phyloP scores from a whole-genome alignment of 2,797 vertebrate genomes.

The Acanthopagrus latus region DNA sequence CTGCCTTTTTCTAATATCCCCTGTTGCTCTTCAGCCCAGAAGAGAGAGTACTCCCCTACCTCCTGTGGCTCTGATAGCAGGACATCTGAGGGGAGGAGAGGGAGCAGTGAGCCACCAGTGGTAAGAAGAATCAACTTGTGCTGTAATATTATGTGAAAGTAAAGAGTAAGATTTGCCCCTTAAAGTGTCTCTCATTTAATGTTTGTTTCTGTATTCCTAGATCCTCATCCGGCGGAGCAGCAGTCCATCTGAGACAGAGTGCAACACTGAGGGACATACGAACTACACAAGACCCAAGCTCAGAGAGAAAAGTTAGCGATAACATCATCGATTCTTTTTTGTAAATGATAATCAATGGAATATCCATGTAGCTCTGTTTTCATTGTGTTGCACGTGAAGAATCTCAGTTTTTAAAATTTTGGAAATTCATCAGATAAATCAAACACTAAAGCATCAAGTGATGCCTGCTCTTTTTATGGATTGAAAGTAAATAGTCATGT shows the following conservation, averaged over 20 bases:
- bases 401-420: background rate
- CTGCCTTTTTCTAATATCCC: background rate
- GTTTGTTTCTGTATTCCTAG: constrained; percentile 68
- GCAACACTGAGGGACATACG: constrained; percentile 82
- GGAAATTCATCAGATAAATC: background rate
- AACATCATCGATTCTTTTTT: background rate
- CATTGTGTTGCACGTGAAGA: background rate
- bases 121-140: constrained; percentile 82
- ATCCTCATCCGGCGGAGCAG: constrained; percentile 88
- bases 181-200: background rate
- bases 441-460: constrained; percentile 1
- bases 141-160: background rate
- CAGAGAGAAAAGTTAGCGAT: constrained; percentile 90
- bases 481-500: background rate
- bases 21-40: constrained; percentile 84
- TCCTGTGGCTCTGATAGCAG: constrained; percentile 84
- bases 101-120: constrained; percentile 84
- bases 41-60: constrained; percentile 86
- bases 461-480: background rate
- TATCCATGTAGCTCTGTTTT: background rate
- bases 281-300: constrained; percentile 79
- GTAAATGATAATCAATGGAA: background rate
- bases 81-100: constrained; percentile 86
- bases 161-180: background rate
- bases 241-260: constrained; percentile 90